Evolutionary conservation across 2,888 invertebrate species (phyloP).

Genomic region (Hirtodrosophila alboralis): DNA sequence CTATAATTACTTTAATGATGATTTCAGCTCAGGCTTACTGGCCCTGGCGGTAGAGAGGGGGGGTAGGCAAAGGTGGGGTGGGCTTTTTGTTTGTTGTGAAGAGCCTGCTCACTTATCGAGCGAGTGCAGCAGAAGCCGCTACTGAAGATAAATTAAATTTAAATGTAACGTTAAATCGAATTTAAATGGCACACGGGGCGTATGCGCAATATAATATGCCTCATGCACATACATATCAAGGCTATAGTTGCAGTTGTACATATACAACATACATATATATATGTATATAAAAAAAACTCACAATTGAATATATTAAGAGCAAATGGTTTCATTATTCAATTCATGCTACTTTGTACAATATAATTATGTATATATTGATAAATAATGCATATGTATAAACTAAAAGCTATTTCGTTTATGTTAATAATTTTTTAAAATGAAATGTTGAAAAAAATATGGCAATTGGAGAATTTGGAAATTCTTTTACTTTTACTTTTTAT

Average conservation of each 20-base stretch:
- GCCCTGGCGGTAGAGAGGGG: background rate
- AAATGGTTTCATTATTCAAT: conserved; percentile 48
- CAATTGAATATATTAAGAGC: conserved; percentile 46
- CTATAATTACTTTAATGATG: conserved; percentile 73
- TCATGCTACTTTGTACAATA: background rate
- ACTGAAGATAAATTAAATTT: conserved; percentile 67
- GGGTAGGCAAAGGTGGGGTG: background rate
- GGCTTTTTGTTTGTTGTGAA: conserved; percentile 65
- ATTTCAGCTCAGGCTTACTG: conserved; percentile 50
- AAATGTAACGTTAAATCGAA: conserved; percentile 64
- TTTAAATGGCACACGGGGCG: conserved; percentile 49
- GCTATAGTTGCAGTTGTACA: background rate
- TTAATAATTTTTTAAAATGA: too few species aligned
- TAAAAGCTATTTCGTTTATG: too few species aligned
- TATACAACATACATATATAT: background rate
- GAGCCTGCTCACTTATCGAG: conserved; percentile 44
- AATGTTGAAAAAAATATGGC: too few species aligned
- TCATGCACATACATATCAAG: conserved; percentile 8
- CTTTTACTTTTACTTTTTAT: too few species aligned
- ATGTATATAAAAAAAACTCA: background rate
- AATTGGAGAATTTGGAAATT: too few species aligned
- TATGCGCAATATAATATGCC: conserved; percentile 41
- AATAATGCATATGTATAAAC: too few species aligned
- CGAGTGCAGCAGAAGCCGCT: conserved; percentile 19
- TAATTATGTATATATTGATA: too few species aligned